These are phyloP conservation scores for Nasonia vitripennis DNA, from an alignment of 1,140 invertebrate species.

Conservation along the genomic window DNA sequence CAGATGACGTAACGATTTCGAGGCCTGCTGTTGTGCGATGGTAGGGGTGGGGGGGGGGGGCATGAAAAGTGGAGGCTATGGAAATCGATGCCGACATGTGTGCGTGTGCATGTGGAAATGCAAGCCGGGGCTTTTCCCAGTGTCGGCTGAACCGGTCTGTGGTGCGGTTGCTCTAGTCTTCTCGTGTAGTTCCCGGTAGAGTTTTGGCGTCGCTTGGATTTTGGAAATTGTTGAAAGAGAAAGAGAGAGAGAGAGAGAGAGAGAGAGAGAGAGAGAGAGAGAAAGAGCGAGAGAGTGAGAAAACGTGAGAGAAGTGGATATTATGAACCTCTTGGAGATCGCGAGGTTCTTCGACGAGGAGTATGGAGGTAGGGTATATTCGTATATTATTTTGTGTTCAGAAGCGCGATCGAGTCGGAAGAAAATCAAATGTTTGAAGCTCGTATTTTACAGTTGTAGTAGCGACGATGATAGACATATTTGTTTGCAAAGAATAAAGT, in stretches of 20 bases:
- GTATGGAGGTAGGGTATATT: neutral
- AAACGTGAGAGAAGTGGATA: neutral
- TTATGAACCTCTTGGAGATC: slow-evolving; percentile 30
- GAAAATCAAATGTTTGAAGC: too few relatives aligned
- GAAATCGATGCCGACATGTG: slow-evolving; percentile 21
- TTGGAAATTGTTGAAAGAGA: neutral
- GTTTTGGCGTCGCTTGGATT: too few relatives aligned
- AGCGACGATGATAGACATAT: too few relatives aligned
- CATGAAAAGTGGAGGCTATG: slow-evolving; percentile 6
- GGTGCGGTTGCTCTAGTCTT: neutral
- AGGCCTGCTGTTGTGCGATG: neutral
- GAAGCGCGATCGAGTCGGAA: too few relatives aligned
- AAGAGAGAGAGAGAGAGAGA: neutral
- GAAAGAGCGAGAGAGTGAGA: neutral
- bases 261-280: neutral
- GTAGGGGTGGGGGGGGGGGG: neutral
- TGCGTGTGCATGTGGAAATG: slow-evolving; percentile 6
- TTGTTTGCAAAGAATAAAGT: too few relatives aligned
- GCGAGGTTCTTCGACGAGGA: slow-evolving; percentile 26
- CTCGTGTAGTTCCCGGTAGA: too few relatives aligned
- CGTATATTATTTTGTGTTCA: too few relatives aligned
- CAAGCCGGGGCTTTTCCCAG: neutral
- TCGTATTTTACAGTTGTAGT: too few relatives aligned
- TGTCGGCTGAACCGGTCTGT: neutral
- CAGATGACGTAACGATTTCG: slow-evolving; percentile 37